Conservation (phyloP, 2,797 vertebrate genomes). For the Chaetodon trifasciatus region DNA sequence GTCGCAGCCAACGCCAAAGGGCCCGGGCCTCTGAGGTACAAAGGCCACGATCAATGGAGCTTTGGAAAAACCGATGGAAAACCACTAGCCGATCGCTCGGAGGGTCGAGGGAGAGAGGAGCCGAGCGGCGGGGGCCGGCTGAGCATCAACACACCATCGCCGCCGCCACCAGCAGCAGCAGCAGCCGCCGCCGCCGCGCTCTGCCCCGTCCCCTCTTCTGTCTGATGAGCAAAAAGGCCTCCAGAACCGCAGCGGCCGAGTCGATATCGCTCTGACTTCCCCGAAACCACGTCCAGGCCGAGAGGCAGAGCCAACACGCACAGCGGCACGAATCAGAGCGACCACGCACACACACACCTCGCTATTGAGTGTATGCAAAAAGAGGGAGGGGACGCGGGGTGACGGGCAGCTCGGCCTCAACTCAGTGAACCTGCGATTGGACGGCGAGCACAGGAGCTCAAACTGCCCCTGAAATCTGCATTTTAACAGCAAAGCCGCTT, state of each 20-base stretch:
- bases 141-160: conserved; percentile 42
- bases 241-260: conserved; percentile 35
- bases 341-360: conserved; percentile 8
- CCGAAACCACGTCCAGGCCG: conserved; percentile 52
- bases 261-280: conserved; percentile 54
- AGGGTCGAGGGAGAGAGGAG: conserved; percentile 36
- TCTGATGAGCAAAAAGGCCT: conserved; percentile 41
- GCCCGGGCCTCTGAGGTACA: conserved; percentile 67
- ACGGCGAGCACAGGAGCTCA: conserved; percentile 12
- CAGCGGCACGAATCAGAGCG: conserved; percentile 40
- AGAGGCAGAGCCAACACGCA: conserved; percentile 30
- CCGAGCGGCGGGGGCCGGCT: conserved; percentile 17
- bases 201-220: conserved; percentile 8
- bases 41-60: conserved; percentile 80
- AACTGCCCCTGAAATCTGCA: conserved; percentile 43
- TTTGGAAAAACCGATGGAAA: conserved; percentile 86
- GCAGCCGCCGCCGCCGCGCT: not conserved
- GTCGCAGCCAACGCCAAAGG: conserved; percentile 65
- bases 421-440: not conserved
- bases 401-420: conserved; percentile 17
- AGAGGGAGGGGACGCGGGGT: not conserved
- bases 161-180: conserved; percentile 10
- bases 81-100: conserved; percentile 65
- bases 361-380: conserved; percentile 37
- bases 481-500: conserved; percentile 58